These are phyloP conservation scores for Machimus atricapillus DNA, from an alignment of 2,888 invertebrate species.

Conservation along the genomic window DNA sequence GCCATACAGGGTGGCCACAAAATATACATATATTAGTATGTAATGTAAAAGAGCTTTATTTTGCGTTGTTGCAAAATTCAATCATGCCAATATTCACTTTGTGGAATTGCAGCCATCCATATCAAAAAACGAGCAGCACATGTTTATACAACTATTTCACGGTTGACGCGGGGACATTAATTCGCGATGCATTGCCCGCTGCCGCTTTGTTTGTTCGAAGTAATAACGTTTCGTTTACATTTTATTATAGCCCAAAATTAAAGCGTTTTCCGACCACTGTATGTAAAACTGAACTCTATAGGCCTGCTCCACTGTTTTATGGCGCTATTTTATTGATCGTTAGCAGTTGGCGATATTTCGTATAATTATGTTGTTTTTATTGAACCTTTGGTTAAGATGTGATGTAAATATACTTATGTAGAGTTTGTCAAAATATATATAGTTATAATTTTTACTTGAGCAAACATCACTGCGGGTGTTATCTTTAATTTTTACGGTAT, in stretches of 20 bases:
- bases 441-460: neutral
- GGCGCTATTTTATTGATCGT: neutral
- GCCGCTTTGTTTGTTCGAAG: neutral
- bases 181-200: neutral
- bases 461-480: neutral
- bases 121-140: neutral
- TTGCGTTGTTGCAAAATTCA: neutral
- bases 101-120: neutral
- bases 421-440: neutral
- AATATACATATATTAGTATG: neutral
- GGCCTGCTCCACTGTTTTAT: neutral
- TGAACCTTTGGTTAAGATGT: neutral
- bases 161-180: neutral
- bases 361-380: neutral
- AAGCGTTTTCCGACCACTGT: neutral
- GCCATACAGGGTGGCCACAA: neutral
- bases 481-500: neutral
- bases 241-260: neutral
- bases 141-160: neutral
- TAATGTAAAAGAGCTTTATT: too few relatives aligned
- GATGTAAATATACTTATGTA: too few relatives aligned
- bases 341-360: neutral
- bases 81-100: neutral
- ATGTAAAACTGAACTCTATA: neutral
- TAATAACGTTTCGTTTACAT: neutral